Percentiles rank a stretch among this genome's conserved stretches.
Conservation (phyloP, 2,797 vertebrate species). For the Basileuterus tristriatus region DNA sequence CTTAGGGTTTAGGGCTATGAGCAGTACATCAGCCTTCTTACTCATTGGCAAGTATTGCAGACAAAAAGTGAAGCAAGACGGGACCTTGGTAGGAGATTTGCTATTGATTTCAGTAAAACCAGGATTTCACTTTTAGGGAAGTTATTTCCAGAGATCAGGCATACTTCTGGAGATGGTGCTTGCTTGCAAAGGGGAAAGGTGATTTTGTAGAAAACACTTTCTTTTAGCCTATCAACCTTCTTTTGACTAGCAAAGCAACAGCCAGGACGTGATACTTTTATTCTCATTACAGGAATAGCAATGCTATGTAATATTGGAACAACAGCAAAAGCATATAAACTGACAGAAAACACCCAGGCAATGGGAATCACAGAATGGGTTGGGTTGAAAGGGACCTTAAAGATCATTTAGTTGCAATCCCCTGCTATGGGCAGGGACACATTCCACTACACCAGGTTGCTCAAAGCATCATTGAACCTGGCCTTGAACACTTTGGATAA, state of each 20-base stretch:
- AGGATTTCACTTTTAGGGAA: not conserved
- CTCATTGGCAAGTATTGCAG: not conserved
- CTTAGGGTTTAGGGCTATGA: not conserved
- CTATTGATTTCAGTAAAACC: not conserved
- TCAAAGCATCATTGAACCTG: not conserved
- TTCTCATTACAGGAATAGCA: not conserved
- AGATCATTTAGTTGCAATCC: not conserved
- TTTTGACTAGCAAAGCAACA: not conserved
- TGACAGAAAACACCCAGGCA: not conserved
- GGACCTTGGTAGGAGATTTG: not conserved
- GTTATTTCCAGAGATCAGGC: not conserved
- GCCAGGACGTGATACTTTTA: not conserved
- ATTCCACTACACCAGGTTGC: not conserved
- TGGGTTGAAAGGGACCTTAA: not conserved
- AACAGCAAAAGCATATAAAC: not conserved
- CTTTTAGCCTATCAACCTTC: not conserved
- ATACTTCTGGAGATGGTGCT: not conserved
- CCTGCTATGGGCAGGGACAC: not conserved
- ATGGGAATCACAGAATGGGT: not conserved
- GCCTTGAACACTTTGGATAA: not conserved
- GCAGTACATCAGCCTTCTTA: not conserved
- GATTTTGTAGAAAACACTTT: not conserved
- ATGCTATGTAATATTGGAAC: not conserved
- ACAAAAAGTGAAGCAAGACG: not conserved
- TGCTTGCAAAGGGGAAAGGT: not conserved